These are phyloP conservation scores for Actinemys pallida DNA, from an alignment of 2,113 vertebrate genomes.

Conservation along the genomic window DNA sequence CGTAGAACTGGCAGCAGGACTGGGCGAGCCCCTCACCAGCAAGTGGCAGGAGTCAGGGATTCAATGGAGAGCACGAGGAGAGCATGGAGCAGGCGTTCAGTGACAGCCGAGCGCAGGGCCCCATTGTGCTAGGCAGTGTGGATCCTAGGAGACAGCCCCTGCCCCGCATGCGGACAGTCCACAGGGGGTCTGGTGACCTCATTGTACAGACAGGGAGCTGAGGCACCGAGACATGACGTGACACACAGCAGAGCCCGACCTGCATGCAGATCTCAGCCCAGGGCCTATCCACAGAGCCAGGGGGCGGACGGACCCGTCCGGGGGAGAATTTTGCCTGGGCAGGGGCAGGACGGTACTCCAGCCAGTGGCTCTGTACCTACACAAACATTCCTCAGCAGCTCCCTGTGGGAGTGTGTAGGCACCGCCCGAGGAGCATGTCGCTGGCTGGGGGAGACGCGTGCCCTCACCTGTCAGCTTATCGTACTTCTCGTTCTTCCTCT, in stretches of 20 bases:
- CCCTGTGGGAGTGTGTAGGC: background rate
- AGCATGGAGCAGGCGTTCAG: background rate
- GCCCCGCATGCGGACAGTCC: background rate
- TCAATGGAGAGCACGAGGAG: background rate
- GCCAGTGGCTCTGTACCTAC: background rate
- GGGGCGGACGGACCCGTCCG: background rate
- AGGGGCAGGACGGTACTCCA: background rate
- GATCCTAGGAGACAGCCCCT: background rate
- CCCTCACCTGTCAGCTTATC: constrained; percentile 88
- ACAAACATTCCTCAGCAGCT: background rate
- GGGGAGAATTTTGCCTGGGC: background rate
- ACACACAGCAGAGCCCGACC: no score
- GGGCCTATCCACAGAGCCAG: background rate
- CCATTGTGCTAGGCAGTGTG: background rate
- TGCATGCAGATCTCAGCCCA: no score
- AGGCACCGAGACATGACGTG: background rate
- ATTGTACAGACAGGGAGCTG: background rate
- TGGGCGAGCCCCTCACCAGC: background rate
- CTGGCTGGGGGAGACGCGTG: background rate
- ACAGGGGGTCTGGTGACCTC: background rate
- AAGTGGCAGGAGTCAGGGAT: background rate
- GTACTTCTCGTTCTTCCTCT: constrained; percentile 87
- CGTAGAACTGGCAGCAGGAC: background rate
- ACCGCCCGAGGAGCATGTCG: background rate
- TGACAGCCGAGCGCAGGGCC: background rate